Conservation (phyloP, 1,140 invertebrate genomes). For the Monomorium pharaonis region DNA sequence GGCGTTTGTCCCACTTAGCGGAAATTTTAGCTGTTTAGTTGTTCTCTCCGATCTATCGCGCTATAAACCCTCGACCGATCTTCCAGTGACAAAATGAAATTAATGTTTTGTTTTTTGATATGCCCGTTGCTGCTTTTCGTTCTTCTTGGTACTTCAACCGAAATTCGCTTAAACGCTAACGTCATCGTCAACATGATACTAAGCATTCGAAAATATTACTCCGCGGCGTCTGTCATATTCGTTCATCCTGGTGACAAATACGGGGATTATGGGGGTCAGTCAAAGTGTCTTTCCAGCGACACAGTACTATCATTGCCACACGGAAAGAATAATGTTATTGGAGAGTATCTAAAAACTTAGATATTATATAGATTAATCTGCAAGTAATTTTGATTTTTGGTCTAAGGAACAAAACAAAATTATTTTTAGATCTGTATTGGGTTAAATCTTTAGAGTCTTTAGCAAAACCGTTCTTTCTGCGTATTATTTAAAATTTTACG, state of each 20-base stretch:
- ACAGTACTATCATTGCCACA: background rate
- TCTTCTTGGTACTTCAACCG: background rate
- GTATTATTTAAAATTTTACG: no score
- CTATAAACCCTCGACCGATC: background rate
- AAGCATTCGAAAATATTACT: slow-evolving; percentile 49
- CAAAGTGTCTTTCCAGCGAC: background rate
- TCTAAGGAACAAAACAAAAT: no score
- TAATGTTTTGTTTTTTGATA: background rate
- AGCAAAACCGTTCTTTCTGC: no score
- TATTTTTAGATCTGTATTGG: no score
- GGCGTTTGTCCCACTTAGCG: background rate
- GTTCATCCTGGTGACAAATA: background rate
- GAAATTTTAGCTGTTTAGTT: slow-evolving; percentile 48
- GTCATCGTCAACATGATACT: slow-evolving; percentile 53
- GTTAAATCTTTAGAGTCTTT: no score
- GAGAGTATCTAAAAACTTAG: no score
- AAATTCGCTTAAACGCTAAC: background rate
- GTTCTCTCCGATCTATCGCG: background rate
- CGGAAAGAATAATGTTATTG: no score
- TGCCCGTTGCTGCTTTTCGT: background rate
- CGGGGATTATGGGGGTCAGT: slow-evolving; percentile 34
- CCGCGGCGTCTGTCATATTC: slow-evolving; percentile 48
- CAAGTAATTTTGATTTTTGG: no score
- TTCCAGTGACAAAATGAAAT: slow-evolving; percentile 13
- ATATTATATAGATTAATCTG: no score